Evolutionary conservation across 2,888 invertebrate genomes (phyloP).

Genomic region (Cybosia mesomella): DNA sequence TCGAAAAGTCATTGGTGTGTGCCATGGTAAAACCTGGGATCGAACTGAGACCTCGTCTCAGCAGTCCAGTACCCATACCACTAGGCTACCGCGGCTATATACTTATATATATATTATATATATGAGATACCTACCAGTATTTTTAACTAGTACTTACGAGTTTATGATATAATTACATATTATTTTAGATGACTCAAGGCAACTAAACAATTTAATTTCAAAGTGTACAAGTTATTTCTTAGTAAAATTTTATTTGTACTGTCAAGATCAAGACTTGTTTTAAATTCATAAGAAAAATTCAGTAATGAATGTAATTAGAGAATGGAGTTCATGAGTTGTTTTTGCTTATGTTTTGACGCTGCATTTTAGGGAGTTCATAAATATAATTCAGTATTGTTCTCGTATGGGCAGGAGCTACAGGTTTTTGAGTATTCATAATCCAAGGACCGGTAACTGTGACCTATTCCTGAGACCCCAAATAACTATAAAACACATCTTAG

Average conservation of each 20-base stretch:
- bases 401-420: too few relatives aligned
- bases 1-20: too few relatives aligned
- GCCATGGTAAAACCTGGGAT: too few relatives aligned
- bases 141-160: not conserved
- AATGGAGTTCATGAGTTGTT: not conserved
- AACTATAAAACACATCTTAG: too few relatives aligned
- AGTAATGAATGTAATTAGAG: not conserved
- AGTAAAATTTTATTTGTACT: not conserved
- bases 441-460: too few relatives aligned
- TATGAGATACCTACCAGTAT: not conserved
- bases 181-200: not conserved
- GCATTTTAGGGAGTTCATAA: not conserved
- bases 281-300: not conserved
- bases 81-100: too few relatives aligned
- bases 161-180: not conserved
- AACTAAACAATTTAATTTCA: not conserved
- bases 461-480: too few relatives aligned
- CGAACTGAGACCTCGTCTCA: too few relatives aligned
- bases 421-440: too few relatives aligned
- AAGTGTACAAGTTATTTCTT: not conserved
- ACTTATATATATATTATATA: too few relatives aligned
- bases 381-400: too few relatives aligned
- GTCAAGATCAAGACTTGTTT: not conserved
- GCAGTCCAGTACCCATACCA: too few relatives aligned
- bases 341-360: not conserved